Conservation (phyloP, 2,113 vertebrate genomes). For the Sitta europaea region DNA sequence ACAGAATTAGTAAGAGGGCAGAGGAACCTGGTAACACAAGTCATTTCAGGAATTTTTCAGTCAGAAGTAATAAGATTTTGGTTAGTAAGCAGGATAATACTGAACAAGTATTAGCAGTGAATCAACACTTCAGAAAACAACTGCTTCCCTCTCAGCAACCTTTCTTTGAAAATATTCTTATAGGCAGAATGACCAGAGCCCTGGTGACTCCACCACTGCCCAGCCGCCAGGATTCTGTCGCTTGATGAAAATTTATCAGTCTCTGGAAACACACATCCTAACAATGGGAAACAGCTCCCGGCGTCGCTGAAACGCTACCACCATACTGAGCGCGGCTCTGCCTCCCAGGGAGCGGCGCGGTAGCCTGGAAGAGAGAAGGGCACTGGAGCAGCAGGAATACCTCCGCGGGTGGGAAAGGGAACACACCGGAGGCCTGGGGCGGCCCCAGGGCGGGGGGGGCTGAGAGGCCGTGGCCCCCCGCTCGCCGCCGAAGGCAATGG, state of each 20-base stretch:
- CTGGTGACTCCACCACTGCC: background rate
- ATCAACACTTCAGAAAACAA: background rate
- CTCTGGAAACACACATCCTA: background rate
- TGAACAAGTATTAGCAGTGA: background rate
- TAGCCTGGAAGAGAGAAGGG: background rate
- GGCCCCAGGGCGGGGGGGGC: background rate
- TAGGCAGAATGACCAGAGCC: background rate
- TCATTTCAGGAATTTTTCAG: background rate
- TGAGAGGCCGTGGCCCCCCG: too few relatives aligned
- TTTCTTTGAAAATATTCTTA: background rate
- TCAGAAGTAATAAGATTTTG: background rate
- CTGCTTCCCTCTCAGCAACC: background rate
- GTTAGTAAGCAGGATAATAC: background rate
- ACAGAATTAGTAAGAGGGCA: background rate
- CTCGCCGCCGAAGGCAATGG: background rate
- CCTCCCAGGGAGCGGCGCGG: background rate
- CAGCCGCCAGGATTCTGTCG: background rate
- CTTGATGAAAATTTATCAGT: background rate
- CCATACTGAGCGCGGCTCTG: accelerated
- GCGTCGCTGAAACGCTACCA: background rate
- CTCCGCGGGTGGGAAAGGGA: background rate
- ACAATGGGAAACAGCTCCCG: background rate
- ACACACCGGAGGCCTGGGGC: too few relatives aligned
- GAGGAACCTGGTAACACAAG: background rate
- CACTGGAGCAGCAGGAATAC: background rate